These are phyloP conservation scores for Rallus crepitans DNA, from an alignment of 2,797 vertebrate species.

Conservation along the genomic window DNA sequence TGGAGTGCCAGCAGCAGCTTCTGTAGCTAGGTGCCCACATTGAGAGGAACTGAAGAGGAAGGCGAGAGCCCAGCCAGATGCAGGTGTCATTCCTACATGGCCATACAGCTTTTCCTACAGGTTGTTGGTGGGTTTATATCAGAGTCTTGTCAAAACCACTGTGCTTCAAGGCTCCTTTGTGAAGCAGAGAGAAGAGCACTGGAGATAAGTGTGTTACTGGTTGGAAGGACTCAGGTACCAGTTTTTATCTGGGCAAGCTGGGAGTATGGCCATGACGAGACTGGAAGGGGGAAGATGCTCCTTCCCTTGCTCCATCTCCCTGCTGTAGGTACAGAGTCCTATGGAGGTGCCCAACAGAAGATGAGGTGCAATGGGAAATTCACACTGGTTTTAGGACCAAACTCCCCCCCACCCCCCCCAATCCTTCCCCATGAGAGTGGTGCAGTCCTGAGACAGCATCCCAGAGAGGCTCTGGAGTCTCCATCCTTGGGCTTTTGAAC, in stretches of 20 bases:
- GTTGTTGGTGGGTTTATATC: fast-evolving
- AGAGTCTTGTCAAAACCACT: neutral
- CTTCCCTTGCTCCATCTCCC: neutral
- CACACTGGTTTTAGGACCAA: neutral
- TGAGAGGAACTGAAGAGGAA: neutral
- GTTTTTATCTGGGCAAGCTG: neutral
- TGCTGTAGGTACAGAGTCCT: neutral
- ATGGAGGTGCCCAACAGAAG: neutral
- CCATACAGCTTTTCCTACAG: neutral
- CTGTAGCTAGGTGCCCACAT: neutral
- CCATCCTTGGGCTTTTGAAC: neutral
- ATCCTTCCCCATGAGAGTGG: neutral
- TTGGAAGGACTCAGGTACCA: neutral
- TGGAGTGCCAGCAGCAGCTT: fast-evolving
- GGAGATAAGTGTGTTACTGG: neutral
- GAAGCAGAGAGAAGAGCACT: neutral
- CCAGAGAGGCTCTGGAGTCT: neutral
- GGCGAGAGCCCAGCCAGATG: neutral
- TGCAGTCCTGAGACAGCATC: neutral
- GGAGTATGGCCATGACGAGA: neutral
- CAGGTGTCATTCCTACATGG: neutral
- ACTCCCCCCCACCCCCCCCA: neutral
- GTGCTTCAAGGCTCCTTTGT: neutral
- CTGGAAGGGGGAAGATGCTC: neutral
- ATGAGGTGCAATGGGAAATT: neutral